These are phyloP conservation scores for Scelioninae gen. 1 DNA, from an alignment of 2,888 invertebrate species.

Conservation along the genomic window DNA sequence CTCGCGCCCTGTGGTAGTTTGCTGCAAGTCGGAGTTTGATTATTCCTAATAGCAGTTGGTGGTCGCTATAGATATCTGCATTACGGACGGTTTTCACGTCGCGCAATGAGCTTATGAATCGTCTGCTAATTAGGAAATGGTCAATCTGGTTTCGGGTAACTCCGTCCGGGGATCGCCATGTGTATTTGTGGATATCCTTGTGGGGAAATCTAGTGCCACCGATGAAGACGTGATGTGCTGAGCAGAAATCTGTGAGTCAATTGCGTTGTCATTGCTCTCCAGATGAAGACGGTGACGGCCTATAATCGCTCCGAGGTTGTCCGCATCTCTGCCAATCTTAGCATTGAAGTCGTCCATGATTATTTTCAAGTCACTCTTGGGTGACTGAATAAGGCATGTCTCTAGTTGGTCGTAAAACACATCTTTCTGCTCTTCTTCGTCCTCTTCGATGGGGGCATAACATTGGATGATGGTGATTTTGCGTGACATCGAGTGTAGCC, in stretches of 20 bases:
- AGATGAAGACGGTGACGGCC: constrained; percentile 8
- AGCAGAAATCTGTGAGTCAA: background rate
- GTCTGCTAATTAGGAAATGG: too few species aligned
- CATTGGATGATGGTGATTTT: constrained; percentile 29
- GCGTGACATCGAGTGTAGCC: constrained; percentile 3
- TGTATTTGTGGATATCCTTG: constrained; percentile 14
- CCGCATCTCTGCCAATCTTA: constrained; percentile 6
- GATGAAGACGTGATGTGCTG: background rate
- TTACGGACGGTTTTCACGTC: too few species aligned
- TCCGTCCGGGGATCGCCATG: constrained; percentile 17
- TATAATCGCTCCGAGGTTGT: constrained; percentile 2
- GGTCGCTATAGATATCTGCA: too few species aligned
- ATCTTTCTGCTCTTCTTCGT: constrained; percentile 10
- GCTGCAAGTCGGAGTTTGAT: background rate
- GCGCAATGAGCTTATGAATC: too few species aligned
- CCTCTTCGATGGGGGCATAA: background rate
- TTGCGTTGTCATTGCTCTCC: constrained; percentile 4
- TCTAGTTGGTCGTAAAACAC: constrained; percentile 18
- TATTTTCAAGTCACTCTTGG: constrained; percentile 18
- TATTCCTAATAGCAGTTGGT: too few species aligned
- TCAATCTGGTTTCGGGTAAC: constrained; percentile 8
- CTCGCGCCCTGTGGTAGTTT: background rate
- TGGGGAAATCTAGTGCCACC: constrained; percentile 3
- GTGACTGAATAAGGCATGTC: constrained; percentile 3
- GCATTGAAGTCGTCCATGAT: constrained; percentile 20